Conservation (phyloP, 2,888 invertebrate genomes). For the Drosophila mettleri region DNA sequence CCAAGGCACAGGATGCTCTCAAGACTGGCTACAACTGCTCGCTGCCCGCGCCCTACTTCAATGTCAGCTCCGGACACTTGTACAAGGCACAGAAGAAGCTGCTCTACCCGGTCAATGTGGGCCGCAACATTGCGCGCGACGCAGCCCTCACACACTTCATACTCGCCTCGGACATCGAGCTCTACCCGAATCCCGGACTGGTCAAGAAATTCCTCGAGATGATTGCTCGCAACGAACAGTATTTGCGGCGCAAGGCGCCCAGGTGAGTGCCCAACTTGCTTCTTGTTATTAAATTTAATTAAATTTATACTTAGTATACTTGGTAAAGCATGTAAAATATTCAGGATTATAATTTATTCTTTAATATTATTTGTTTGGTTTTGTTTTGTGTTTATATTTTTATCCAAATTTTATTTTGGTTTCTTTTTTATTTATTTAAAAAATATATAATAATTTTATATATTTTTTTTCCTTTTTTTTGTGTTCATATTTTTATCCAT, state of each 20-base stretch:
- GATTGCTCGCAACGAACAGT: slow-evolving; percentile 90
- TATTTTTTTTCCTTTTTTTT: too few species aligned
- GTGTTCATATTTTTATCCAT: too few species aligned
- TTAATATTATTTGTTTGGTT: neutral
- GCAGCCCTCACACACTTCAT: slow-evolving; percentile 93
- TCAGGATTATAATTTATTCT: neutral
- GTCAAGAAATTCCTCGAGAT: slow-evolving; percentile 93
- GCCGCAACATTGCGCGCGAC: slow-evolving; percentile 94
- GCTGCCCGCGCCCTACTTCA: slow-evolving; percentile 89
- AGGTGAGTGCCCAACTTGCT: slow-evolving; percentile 77
- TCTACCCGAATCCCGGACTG: slow-evolving; percentile 94
- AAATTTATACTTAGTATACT: too few species aligned
- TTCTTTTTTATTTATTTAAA: too few species aligned
- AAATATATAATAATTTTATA: too few species aligned
- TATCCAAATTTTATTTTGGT: too few species aligned
- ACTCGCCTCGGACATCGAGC: slow-evolving; percentile 94
- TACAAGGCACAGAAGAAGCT: slow-evolving; percentile 93
- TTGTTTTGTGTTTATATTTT: too few species aligned
- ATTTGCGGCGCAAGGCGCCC: slow-evolving; percentile 87
- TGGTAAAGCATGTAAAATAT: neutral
- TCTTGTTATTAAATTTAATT: neutral
- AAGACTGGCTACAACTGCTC: slow-evolving; percentile 90
- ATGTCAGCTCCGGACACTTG: slow-evolving; percentile 88
- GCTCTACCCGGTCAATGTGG: slow-evolving; percentile 95
- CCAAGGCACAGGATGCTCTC: slow-evolving; percentile 88